Percentiles rank a stretch among this genome's conserved stretches.
Conservation (phyloP, 2,888 invertebrate species). For the Stegana nigrithorax region DNA sequence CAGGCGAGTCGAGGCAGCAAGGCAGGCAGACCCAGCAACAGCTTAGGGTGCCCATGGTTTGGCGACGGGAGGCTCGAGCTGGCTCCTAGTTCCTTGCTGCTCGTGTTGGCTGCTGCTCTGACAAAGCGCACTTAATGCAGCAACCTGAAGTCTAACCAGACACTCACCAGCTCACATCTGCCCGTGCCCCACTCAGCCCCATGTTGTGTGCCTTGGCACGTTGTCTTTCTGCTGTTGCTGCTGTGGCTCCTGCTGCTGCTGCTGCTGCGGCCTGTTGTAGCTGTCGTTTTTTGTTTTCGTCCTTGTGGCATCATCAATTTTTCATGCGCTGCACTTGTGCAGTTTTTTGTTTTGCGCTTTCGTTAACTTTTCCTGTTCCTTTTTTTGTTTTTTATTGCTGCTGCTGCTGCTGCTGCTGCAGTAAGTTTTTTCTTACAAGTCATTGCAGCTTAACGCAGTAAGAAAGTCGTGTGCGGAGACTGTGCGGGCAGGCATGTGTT, state of each 20-base stretch:
- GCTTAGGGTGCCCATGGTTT: no score
- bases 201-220: not conserved
- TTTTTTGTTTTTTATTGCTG: not conserved
- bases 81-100: no score
- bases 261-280: not conserved
- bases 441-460: not conserved
- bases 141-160: no score
- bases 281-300: conserved; percentile 15
- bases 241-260: not conserved
- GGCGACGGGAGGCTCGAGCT: no score
- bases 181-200: no score
- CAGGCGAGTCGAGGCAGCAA: no score
- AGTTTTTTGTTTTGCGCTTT: conserved; percentile 13
- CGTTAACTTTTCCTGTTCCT: not conserved
- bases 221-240: not conserved
- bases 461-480: not conserved
- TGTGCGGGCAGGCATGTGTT: not conserved
- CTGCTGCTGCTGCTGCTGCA: not conserved
- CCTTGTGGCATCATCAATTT: conserved; percentile 34
- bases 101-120: no score
- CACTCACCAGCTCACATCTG: no score
- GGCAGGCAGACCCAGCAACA: no score
- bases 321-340: conserved; percentile 31
- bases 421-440: not conserved
- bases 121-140: conserved; percentile 12